Base-by-base conservation (phyloP, 2,797 vertebrate species). In the Tapera naevia region DNA sequence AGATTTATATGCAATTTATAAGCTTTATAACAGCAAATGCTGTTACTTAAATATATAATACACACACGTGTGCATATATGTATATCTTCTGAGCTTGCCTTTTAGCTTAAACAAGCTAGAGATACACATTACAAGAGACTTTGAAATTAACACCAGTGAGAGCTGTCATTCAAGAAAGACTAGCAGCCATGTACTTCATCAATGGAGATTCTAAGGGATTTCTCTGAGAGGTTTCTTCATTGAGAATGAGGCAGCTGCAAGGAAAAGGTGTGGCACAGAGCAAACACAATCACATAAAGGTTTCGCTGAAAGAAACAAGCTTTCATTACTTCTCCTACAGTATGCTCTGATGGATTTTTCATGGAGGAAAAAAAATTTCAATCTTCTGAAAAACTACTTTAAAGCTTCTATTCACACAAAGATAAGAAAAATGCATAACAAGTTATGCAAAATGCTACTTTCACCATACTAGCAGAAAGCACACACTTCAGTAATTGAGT, bases 21-120 rank as follows among this genome's bases (percentile, higher is more conserved):
- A 46, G 41, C 19, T 75, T 78, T 23, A 0, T 9, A 84, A 46
- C 14, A 71, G 10, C 12, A 72, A 91, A 62, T 45, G 7, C 33
- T 62, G 9, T 43, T 33, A 61, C 7, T 82, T 74, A 33, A 80
- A 80, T 37, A 18, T 27, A 51, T 45, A 53, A 61, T n/a, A 56
- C 37, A 74, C 11, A 60, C 10, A 10, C 3, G 9, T 3, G 3
- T n/a, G 25, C 21, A 45, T 4, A 21, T 30, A 25, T 5, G 0
- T 30, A 7, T 45, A 32, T 32, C 51, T 86, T 73, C 74, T 6
- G 2, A 80, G 56, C 14, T 66, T 70, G 58, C 46, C 76, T 80
- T 80, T 30, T 15, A 56, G 30, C 46, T 83, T 66, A 74, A 58
- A 43, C 2, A 2, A 30, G 16, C n/a, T 39, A 83, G 28, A 64